A percentile compares a stretch with the other conserved stretches of the same genome.
phyloP scores from a whole-genome alignment of 1,140 invertebrate species.

The Oedothorax gibbosus region DNA sequence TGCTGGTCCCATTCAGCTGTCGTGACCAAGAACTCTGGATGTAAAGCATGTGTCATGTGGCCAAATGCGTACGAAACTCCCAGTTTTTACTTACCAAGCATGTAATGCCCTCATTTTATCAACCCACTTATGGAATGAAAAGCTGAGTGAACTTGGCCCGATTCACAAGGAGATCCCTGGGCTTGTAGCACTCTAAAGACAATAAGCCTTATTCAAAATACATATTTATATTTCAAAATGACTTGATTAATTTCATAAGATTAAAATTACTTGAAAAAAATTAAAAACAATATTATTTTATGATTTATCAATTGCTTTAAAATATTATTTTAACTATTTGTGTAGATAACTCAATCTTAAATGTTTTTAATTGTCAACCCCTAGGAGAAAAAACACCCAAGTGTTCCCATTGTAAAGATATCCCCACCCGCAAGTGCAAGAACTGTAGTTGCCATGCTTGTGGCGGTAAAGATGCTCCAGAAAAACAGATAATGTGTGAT shows the following conservation, averaged over 20 bases:
- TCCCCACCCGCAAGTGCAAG: constrained; percentile 76
- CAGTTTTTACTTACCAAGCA: no score
- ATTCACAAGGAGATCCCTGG: no score
- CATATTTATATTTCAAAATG: neutral
- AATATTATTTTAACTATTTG: neutral
- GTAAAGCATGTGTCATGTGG: no score
- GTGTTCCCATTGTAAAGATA: constrained; percentile 78
- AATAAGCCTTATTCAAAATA: no score
- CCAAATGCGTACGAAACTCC: no score
- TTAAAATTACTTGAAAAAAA: no score
- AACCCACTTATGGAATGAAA: no score
- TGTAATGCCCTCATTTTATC: no score
- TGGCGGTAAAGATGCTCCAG: constrained; percentile 78
- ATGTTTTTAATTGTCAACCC: neutral
- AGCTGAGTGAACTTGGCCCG: no score
- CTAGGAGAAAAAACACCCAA: constrained; percentile 69
- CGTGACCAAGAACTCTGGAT: no score
- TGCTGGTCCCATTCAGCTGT: no score
- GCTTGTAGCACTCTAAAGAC: no score
- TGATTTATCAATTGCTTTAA: neutral
- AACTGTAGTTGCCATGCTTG: constrained; percentile 83
- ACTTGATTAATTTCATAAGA: neutral
- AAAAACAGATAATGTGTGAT: constrained; percentile 81
- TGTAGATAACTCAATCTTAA: neutral
- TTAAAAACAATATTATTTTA: neutral